Conservation (phyloP, 2,797 vertebrate species). For the Tenualosa thibaudeaui region DNA sequence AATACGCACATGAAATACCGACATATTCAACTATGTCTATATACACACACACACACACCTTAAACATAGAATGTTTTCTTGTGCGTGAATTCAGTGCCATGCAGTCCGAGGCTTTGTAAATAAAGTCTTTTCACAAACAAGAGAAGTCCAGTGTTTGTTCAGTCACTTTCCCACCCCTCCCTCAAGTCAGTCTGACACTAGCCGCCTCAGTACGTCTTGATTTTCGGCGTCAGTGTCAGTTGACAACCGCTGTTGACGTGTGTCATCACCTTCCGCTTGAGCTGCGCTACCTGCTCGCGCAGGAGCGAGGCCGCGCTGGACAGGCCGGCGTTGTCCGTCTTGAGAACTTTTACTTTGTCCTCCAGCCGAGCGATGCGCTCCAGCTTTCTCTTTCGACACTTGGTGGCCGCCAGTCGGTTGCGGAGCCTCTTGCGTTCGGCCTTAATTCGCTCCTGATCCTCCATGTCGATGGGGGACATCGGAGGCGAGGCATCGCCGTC, state of each 20-base stretch:
- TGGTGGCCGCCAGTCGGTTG: conserved; percentile 91
- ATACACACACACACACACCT: conserved; percentile 47
- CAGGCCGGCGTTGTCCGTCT: conserved; percentile 88
- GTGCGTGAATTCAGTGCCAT: conserved; percentile 64
- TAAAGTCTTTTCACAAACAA: conserved; percentile 31
- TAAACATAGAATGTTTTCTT: conserved; percentile 50
- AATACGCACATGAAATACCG: background rate
- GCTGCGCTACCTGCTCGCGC: conserved; percentile 89
- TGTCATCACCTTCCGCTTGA: conserved; percentile 92
- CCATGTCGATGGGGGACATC: conserved; percentile 89
- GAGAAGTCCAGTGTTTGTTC: conserved; percentile 69
- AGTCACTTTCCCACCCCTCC: conserved; percentile 34
- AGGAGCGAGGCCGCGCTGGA: conserved; percentile 84
- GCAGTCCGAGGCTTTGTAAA: background rate
- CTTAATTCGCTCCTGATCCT: conserved; percentile 89
- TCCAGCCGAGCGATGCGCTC: conserved; percentile 92
- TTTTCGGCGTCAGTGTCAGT: conserved; percentile 86
- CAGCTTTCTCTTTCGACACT: conserved; percentile 90
- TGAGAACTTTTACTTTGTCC: conserved; percentile 89
- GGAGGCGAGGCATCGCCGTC: conserved; percentile 83
- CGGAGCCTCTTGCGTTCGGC: conserved; percentile 88
- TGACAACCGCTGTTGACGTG: conserved; percentile 93
- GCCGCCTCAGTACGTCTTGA: conserved; percentile 78
- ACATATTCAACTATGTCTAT: conserved; percentile 34
- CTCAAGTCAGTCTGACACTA: background rate